Base-by-base conservation (phyloP, 2,797 vertebrate species). In the Triplophysa bombifrons region DNA sequence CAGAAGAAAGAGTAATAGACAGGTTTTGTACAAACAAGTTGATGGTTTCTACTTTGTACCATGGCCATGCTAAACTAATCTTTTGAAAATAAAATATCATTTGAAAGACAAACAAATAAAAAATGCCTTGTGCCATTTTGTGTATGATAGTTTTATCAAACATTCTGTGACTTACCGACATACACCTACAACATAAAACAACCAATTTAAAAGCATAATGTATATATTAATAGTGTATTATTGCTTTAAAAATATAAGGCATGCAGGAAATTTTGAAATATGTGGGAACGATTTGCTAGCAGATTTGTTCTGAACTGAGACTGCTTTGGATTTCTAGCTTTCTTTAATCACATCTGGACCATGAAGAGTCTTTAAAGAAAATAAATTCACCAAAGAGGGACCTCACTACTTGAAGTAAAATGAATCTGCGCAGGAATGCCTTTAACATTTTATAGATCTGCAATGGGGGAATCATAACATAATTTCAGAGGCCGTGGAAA, bases 391-490 rank as follows among this genome's bases (percentile, higher is more conserved):
- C 7, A 14, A 25, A 30, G 17, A 34, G 67, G 53, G 46, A 75
- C 46, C 13, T 75, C 17, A 51, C 56, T 51, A 30, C 56, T 48
- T 56, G 60, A 72, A 79, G 66, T 66, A 72, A 64, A 48, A 51
- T 8, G 13, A 68, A n/a, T 83, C 34, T 19, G 53, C 17, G 61
- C 41, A 72, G 19, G 51, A 56, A 38, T 25, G 63, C 41, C 27
- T 48, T 56, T 76, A 50, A 81, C 16, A 46, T 71, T 78, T 78
- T 53, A 77, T 77, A 77, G 69, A 72, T 66, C 60, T 66, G 30
- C 44, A 51, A 50, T 46, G 44, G 60, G 10, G 16, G 11, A 72
- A 38, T 70, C 44, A 76, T 50, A 25, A 38, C 30, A 74, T 20
- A 60, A 30, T 60, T 68, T 68, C 41, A 25, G 67, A 34, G 20